Conservation (phyloP, 2,113 vertebrate species). For the Condylura cristata region DNA sequence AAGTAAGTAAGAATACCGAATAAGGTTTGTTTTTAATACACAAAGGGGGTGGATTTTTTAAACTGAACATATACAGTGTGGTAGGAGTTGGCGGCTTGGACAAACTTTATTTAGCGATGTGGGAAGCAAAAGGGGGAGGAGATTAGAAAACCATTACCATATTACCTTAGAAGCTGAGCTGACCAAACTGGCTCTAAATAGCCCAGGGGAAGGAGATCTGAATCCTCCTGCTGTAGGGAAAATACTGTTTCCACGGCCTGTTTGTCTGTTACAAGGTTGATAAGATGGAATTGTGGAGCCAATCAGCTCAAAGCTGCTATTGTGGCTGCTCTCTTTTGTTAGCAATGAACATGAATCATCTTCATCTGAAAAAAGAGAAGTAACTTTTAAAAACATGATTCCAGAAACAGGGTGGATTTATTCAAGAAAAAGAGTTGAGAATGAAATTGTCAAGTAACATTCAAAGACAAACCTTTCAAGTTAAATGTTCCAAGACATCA, state of each 20-base stretch:
- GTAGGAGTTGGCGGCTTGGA: constrained; percentile 63
- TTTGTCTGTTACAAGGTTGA: constrained; percentile 91
- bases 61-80: constrained; percentile 61
- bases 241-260: constrained; percentile 83
- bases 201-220: constrained; percentile 95
- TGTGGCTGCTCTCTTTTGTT: constrained; percentile 95
- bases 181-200: constrained; percentile 93
- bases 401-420: constrained; percentile 36
- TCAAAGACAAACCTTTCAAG: constrained; percentile 42
- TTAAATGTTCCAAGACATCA: constrained; percentile 52
- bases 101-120: constrained; percentile 68
- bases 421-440: constrained; percentile 45
- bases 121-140: constrained; percentile 59
- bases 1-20: constrained; percentile 15
- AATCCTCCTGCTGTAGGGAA: constrained; percentile 83
- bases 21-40: constrained; percentile 64
- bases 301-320: constrained; percentile 97
- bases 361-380: constrained; percentile 88
- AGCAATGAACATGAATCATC: constrained; percentile 91
- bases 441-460: constrained; percentile 59
- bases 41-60: constrained; percentile 54
- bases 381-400: constrained; percentile 29
- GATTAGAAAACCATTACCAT: constrained; percentile 50
- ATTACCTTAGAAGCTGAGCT: constrained; percentile 96
- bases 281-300: constrained; percentile 97